A percentile compares a stretch with the other conserved stretches of the same genome.
Evolutionary conservation across 2,888 invertebrate species (phyloP).

Genomic region (Uloborus plumipes): DNA sequence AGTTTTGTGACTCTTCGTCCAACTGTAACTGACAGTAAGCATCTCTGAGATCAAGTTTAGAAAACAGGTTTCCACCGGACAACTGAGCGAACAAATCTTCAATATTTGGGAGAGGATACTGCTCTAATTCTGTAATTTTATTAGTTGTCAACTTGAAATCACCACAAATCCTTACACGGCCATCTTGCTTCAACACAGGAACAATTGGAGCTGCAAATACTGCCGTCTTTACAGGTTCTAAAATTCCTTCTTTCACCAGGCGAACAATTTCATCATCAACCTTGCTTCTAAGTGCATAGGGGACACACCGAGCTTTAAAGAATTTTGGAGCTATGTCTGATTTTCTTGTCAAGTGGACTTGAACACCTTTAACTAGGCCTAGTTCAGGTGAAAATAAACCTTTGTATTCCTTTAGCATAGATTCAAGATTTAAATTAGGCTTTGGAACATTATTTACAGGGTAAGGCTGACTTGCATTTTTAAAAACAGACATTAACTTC

Average conservation of each 20-base stretch:
- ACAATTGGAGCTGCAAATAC: slow-evolving; percentile 30
- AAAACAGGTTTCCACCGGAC: slow-evolving; percentile 14
- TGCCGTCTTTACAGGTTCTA: slow-evolving; percentile 8
- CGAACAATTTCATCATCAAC: slow-evolving; percentile 12
- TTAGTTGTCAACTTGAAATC: slow-evolving; percentile 40
- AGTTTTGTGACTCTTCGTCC: slow-evolving; percentile 12
- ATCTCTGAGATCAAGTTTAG: slow-evolving; percentile 26
- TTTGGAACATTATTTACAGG: too few relatives aligned
- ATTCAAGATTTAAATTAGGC: too few relatives aligned
- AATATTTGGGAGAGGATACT: slow-evolving; percentile 17
- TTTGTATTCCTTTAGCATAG: neutral
- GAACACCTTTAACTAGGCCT: neutral
- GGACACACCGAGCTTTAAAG: slow-evolving; percentile 15
- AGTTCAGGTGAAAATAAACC: neutral
- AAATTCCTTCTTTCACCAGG: slow-evolving; percentile 6
- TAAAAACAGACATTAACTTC: neutral
- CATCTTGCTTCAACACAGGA: slow-evolving; percentile 16
- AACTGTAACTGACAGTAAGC: slow-evolving; percentile 33
- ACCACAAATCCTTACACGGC: slow-evolving; percentile 16
- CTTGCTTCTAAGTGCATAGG: slow-evolving; percentile 16
- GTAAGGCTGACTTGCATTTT: neutral
- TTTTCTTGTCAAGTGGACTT: slow-evolving; percentile 16
- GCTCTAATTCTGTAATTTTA: slow-evolving; percentile 9
- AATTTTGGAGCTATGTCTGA: neutral
- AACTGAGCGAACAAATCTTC: slow-evolving; percentile 15